A percentile compares a stretch with the other conserved stretches of the same genome.
Evolutionary conservation across 2,888 invertebrate species (phyloP).

Genomic region (Entomobrya multifasciata): DNA sequence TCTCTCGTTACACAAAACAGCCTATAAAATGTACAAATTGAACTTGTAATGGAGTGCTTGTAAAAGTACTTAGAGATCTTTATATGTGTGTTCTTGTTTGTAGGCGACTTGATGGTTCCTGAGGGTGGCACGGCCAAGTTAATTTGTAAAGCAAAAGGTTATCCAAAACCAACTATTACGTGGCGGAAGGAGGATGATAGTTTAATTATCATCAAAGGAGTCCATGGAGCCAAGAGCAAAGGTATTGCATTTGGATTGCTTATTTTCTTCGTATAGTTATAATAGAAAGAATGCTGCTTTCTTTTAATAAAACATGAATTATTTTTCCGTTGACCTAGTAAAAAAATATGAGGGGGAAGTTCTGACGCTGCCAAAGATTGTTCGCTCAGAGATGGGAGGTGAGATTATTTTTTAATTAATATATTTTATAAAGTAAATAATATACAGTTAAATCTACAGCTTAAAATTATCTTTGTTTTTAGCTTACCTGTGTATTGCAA

Average conservation of each 20-base stretch:
- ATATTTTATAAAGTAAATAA: neutral
- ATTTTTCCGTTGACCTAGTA: slow-evolving; percentile 82
- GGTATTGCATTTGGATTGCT: slow-evolving; percentile 82
- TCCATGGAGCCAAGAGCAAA: slow-evolving; percentile 88
- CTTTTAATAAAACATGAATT: neutral
- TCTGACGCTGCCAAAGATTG: slow-evolving; percentile 91
- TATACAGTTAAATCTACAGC: neutral
- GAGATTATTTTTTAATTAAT: slow-evolving; percentile 28
- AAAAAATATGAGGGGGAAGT: slow-evolving; percentile 89
- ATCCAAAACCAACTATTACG: slow-evolving; percentile 84
- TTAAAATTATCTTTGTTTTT: slow-evolving; percentile 82
- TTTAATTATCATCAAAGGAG: slow-evolving; percentile 89
- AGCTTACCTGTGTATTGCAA: slow-evolving; percentile 91
- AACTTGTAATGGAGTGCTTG: neutral
- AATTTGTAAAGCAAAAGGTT: slow-evolving; percentile 92
- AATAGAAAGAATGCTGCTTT: too few species aligned
- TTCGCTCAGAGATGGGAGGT: slow-evolving; percentile 86
- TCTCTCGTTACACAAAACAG: neutral
- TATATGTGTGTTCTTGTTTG: too few species aligned
- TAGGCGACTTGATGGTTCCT: slow-evolving; percentile 95
- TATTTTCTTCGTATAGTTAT: neutral
- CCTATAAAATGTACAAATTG: slow-evolving; percentile 38
- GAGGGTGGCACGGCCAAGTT: slow-evolving; percentile 93
- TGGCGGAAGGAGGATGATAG: slow-evolving; percentile 94
- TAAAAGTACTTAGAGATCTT: too few species aligned